These are phyloP conservation scores for Ecdyonurus torrentis DNA, from an alignment of 2,888 invertebrate genomes.

Conservation along the genomic window DNA sequence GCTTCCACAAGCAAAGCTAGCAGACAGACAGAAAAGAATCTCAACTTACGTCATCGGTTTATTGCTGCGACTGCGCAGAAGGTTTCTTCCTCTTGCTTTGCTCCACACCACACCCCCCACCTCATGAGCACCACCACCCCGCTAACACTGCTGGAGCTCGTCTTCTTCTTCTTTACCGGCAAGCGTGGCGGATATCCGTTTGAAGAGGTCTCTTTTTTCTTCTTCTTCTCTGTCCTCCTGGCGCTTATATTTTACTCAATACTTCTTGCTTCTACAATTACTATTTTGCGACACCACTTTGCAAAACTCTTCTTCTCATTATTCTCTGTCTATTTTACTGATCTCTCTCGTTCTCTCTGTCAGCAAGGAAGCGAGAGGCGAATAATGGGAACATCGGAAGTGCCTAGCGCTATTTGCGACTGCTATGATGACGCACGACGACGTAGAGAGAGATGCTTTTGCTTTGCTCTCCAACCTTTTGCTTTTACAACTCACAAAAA, in stretches of 20 bases:
- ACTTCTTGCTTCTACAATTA: too few species aligned
- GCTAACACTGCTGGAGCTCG: neutral
- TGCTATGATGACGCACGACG: constrained; percentile 6
- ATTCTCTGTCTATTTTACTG: neutral
- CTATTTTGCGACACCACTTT: too few species aligned
- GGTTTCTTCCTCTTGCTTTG: neutral
- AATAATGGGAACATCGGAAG: constrained; percentile 10
- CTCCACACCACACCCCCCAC: neutral
- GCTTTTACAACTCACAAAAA: neutral
- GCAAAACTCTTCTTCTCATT: too few species aligned
- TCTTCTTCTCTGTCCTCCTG: neutral
- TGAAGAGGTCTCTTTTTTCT: neutral
- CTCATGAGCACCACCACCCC: too few species aligned
- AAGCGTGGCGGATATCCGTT: neutral
- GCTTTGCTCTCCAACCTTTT: neutral
- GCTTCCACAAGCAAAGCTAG: neutral
- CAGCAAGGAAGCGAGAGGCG: constrained; percentile 5
- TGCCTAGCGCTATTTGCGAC: neutral
- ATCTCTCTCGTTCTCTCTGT: neutral
- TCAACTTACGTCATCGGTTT: neutral
- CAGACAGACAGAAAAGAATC: neutral
- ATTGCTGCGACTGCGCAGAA: neutral
- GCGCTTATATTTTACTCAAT: too few species aligned
- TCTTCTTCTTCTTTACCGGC: neutral
- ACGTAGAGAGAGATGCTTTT: neutral